A percentile compares a stretch with the other conserved stretches of the same genome.
Evolutionary conservation across 1,140 invertebrate species (phyloP).

Genomic region (Gerris buenoi): DNA sequence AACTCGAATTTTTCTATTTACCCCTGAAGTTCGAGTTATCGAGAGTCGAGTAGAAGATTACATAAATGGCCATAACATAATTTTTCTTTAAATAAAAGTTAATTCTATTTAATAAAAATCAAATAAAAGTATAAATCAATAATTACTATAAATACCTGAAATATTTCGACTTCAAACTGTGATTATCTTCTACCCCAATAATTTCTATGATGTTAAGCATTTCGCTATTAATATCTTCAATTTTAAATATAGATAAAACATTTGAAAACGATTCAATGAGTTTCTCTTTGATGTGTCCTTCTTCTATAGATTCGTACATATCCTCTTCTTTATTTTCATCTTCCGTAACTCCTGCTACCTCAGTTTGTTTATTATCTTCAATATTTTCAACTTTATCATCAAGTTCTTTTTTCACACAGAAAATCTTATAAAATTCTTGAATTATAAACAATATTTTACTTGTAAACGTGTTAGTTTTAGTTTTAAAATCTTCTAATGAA

Average conservation of each 20-base stretch:
- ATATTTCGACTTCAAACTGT: not conserved
- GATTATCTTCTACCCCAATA: too few relatives aligned
- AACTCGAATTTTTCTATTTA: too few relatives aligned
- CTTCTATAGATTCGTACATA: constrained; percentile 30
- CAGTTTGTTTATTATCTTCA: constrained; percentile 29
- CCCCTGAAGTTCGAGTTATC: too few relatives aligned
- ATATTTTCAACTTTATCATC: constrained; percentile 29
- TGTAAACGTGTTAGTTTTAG: constrained; percentile 13
- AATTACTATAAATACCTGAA: not conserved
- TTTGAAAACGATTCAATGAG: constrained; percentile 40
- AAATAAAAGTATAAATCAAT: not conserved
- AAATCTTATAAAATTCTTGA: constrained; percentile 51
- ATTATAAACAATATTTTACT: constrained; percentile 41
- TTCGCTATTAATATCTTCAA: constrained; percentile 30
- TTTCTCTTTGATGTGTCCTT: constrained; percentile 45
- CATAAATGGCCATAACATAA: too few relatives aligned
- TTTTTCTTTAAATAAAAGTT: too few relatives aligned
- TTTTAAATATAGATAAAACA: constrained; percentile 39
- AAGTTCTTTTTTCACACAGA: constrained; percentile 15
- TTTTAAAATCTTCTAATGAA: constrained; percentile 20
- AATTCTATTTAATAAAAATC: constrained; percentile 5
- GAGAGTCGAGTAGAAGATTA: too few relatives aligned
- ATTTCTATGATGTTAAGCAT: too few relatives aligned
- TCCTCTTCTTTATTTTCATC: too few relatives aligned
- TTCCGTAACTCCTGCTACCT: too few relatives aligned